Evolutionary conservation across 2,888 invertebrate genomes (phyloP).

Genomic region (Drosophila antonietae): DNA sequence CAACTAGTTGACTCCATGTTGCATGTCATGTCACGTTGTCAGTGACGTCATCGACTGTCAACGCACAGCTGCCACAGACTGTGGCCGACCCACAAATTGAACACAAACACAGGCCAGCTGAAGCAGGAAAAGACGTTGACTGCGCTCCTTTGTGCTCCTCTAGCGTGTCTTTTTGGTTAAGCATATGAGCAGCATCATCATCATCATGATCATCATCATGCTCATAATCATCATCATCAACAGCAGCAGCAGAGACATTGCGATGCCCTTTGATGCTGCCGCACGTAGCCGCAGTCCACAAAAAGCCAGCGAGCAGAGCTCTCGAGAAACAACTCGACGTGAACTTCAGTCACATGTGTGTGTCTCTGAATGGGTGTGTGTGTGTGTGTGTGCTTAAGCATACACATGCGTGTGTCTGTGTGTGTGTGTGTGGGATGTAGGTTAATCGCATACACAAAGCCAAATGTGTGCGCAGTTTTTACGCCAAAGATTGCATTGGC

Average conservation of each 20-base stretch:
- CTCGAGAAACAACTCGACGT: conserved; percentile 2
- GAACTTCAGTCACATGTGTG: conserved; percentile 22
- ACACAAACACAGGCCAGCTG: conserved; percentile 46
- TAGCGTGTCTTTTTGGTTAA: conserved; percentile 32
- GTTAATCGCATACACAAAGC: conserved; percentile 53
- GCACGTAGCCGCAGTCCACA: conserved; percentile 33
- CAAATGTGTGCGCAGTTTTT: conserved; percentile 47
- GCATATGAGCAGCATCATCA: conserved; percentile 12
- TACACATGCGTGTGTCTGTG: conserved; percentile 13
- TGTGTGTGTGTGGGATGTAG: conserved; percentile 42
- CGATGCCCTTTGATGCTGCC: conserved; percentile 12
- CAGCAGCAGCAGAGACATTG: conserved; percentile 17
- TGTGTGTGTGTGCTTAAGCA: conserved; percentile 17
- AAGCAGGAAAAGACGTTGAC: not conserved
- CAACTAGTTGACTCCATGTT: conserved; percentile 22
- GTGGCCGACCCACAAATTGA: conserved; percentile 63
- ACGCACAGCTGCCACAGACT: conserved; percentile 57
- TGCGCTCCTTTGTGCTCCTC: conserved; percentile 41
- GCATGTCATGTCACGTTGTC: conserved; percentile 33
- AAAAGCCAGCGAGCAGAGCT: conserved; percentile 21
- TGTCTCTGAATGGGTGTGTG: conserved; percentile 13
- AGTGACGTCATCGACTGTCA: conserved; percentile 67
- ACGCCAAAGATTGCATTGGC: conserved; percentile 62
- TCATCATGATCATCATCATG: not conserved
- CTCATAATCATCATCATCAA: conserved; percentile 1